Conservation (phyloP, 2,888 invertebrate genomes). For the Fragum whitleyi region DNA sequence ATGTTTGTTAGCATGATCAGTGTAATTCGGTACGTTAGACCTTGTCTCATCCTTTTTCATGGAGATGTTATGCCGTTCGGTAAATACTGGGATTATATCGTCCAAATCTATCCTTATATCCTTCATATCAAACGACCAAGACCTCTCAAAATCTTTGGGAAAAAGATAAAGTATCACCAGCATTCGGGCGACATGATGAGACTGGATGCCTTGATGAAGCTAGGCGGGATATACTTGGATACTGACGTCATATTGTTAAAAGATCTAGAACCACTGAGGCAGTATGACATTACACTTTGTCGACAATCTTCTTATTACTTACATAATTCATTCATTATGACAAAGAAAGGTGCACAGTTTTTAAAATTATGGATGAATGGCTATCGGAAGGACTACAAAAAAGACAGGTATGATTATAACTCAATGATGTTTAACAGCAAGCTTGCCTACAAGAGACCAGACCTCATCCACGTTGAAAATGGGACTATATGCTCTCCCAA, state of each 20-base stretch:
- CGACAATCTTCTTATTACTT: background rate
- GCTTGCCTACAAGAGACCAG: background rate
- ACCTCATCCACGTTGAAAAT: constrained; percentile 13
- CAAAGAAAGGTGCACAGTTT: constrained; percentile 35
- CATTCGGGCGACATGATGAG: constrained; percentile 68
- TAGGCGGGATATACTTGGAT: constrained; percentile 44
- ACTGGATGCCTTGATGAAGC: constrained; percentile 38
- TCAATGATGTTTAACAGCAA: constrained; percentile 31
- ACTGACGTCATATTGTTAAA: constrained; percentile 26
- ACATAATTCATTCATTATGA: constrained; percentile 32
- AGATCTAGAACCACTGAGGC: background rate
- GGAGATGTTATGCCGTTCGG: background rate
- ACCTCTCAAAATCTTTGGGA: constrained; percentile 55
- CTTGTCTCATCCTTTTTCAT: background rate
- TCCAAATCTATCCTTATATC: background rate
- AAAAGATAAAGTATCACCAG: constrained; percentile 44
- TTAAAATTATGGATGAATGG: constrained; percentile 37
- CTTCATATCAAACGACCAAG: constrained; percentile 8
- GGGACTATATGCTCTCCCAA: background rate
- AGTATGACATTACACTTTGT: constrained; percentile 21
- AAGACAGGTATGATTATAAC: constrained; percentile 26
- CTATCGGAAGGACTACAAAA: constrained; percentile 25
- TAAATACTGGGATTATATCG: constrained; percentile 1
- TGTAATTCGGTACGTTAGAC: background rate
- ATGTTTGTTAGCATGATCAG: background rate